Evolutionary conservation across 1,140 invertebrate species (phyloP), one percentile per base, ranked within the genome.

Genomic region (Drosophila chauvacae): DNA sequence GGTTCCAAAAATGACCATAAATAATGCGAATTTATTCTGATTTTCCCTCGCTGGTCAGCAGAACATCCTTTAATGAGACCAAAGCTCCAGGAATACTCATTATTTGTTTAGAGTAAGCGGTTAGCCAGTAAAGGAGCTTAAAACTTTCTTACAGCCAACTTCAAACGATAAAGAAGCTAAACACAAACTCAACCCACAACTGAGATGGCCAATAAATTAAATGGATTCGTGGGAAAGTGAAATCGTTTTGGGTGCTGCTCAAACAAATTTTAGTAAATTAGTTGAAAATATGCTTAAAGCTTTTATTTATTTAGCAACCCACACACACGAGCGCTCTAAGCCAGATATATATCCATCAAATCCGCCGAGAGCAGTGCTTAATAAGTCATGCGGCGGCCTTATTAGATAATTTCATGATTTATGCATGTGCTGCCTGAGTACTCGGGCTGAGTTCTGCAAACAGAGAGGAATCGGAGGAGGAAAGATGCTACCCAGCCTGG

Each of bases 371-470:
- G 82, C 75, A 41, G 63, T 61, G 58, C 58, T 63, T 64, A 81
- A 77, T 77, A 77, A 77, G 73, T 71, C 47, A 78, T 77, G 57
- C 64, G 60, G 58, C 63, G 66, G 76, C 44, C 73, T 82, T 81
- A 81, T 83, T 83, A 78, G 77, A 82, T 60, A 71, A 82, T 63
- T 76, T 86, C 70, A 87, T 86, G 62, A 87, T 69, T 86, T 82
- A 86, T 86, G 56, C 58, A 80, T 63, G 30, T 35, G 30, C 35
- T 56, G 57, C 63, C 61, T 41, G 47, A 63, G 61, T 58, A 44
- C 53, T 59, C 42, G 2, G 51, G 44, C 56, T 62, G 37, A 42
- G 45, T 30, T 35, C 50, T 50, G 37, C 59, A 51, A 51, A 62
- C 61, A 71, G 23, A n/a, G 41, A 37, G 13, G 53, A n/a, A 44